Percentiles rank a stretch among this genome's conserved stretches.
phyloP scores from a whole-genome alignment of 2,113 vertebrate genomes.

The Pungitius pungitius region DNA sequence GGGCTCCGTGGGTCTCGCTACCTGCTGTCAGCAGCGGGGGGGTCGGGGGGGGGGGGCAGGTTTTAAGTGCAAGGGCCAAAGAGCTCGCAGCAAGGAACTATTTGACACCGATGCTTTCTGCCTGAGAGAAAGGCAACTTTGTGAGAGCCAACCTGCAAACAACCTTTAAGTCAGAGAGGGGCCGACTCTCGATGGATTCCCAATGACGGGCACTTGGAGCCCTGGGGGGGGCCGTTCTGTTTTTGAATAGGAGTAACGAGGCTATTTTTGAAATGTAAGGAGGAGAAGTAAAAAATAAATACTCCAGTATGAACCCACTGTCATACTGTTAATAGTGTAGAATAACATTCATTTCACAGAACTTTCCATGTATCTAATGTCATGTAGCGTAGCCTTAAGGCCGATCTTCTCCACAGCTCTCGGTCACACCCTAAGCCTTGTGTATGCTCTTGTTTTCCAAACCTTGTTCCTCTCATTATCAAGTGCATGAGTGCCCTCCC shows the following conservation, averaged over 20 bases:
- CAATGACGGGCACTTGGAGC: neutral
- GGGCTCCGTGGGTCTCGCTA: conserved; percentile 33
- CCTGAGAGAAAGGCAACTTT: conserved; percentile 15
- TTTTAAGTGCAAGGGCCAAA: conserved; percentile 48
- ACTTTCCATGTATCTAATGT: conserved; percentile 53
- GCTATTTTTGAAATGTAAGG: too few species aligned
- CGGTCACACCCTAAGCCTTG: conserved; percentile 52
- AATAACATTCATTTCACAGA: neutral
- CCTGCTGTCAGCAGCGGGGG: conserved; percentile 57
- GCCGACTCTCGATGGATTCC: neutral
- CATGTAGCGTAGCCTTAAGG: conserved; percentile 50
- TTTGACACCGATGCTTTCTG: conserved; percentile 44
- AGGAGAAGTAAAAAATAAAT: too few species aligned
- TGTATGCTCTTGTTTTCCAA: conserved; percentile 67
- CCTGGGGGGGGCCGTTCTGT: neutral
- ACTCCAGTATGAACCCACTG: neutral
- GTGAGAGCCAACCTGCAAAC: conserved; percentile 20
- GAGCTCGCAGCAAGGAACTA: conserved; percentile 38
- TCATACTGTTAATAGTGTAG: neutral
- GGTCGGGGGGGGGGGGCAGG: conserved; percentile 49
- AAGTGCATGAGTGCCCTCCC: conserved; percentile 43
- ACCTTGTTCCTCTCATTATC: conserved; percentile 72
- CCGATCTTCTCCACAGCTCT: conserved; percentile 38
- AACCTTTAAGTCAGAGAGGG: conserved; percentile 41
- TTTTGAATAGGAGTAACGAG: too few species aligned